These are phyloP conservation scores for Asobara japonica DNA, from an alignment of 1,140 invertebrate species.

Conservation along the genomic window DNA sequence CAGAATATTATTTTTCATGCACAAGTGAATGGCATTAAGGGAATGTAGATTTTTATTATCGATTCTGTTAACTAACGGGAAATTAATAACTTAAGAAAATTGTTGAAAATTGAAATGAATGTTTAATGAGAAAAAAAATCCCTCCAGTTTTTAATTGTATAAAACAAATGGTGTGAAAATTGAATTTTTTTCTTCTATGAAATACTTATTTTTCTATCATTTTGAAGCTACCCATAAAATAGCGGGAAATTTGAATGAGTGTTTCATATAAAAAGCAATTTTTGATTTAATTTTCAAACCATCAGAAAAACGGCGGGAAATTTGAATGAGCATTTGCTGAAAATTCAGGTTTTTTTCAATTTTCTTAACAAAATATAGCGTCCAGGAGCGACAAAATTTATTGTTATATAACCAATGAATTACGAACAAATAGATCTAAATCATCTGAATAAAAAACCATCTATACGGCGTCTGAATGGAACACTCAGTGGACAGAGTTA, in stretches of 20 bases:
- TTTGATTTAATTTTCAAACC: no score
- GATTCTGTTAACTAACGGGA: neutral
- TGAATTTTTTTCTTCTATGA: no score
- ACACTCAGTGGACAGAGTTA: conserved; percentile 45
- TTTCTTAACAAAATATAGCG: no score
- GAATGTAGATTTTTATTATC: neutral
- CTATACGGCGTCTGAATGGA: conserved; percentile 52
- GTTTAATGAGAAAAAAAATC: neutral
- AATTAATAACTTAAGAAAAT: neutral
- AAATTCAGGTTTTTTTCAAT: no score
- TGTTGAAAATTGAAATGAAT: neutral
- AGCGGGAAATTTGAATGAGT: no score
- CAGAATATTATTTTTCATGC: neutral
- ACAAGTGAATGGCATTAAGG: neutral
- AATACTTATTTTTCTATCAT: no score
- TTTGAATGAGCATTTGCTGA: no score
- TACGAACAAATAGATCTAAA: neutral
- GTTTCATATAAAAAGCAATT: no score
- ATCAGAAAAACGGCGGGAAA: no score
- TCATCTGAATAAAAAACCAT: conserved; percentile 6
- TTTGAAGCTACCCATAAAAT: no score
- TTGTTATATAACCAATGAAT: neutral
- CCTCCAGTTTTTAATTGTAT: neutral
- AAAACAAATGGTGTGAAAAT: no score
- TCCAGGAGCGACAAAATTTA: no score